Evolutionary conservation across 2,113 vertebrate genomes (phyloP), one percentile per base, ranked within the genome.

Genomic region (Asarcornis scutulata): DNA sequence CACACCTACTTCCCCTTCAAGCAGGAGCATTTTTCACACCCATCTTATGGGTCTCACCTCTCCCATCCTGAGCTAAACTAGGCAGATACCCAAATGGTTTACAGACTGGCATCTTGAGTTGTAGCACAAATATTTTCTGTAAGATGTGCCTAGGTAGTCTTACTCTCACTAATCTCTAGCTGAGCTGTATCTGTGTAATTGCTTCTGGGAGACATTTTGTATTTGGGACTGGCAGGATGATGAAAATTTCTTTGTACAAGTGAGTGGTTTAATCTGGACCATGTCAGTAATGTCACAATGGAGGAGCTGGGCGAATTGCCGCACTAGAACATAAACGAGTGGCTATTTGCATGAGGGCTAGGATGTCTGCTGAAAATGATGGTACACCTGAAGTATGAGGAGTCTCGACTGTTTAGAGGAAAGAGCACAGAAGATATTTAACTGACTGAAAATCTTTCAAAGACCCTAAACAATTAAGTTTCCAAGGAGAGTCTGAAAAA

Each of bases 391-490:
- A 91, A 80, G 38, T 52, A 7, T 25, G 27, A 55, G 7, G 11
- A 46, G 17, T 69, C 17, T 56, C 22, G 27, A 29, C 6, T n/a
- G 3, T 67, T 84, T 25, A 38, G 36, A 81, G 44, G 40, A 26
- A 44, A 58, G 23, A 79, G 58, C 5, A 14, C 62, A 40, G 31
- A 74, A 48, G 29, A 74, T 69, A 44, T 7, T 78, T 0, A 0
- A 10, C 22, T 74, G 11, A 34, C 69, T 8, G 32, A 62, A 81
- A 77, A 53, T 44, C 13, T 11, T 1, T 63, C 67, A 6, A 3
- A 63, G 56, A 59, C n/a, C 4, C 2, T 1, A 36, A 40, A 44
- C 27, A 56, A 9, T 64, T 88, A 52, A 71, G 36, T 63, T 8
- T 88, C 8, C 64, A 73, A 52, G 32, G 20, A 83, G 4, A 77